These are phyloP conservation scores for Thamnophis sirtalis DNA, from an alignment of 2,113 vertebrate species.

Conservation along the genomic window DNA sequence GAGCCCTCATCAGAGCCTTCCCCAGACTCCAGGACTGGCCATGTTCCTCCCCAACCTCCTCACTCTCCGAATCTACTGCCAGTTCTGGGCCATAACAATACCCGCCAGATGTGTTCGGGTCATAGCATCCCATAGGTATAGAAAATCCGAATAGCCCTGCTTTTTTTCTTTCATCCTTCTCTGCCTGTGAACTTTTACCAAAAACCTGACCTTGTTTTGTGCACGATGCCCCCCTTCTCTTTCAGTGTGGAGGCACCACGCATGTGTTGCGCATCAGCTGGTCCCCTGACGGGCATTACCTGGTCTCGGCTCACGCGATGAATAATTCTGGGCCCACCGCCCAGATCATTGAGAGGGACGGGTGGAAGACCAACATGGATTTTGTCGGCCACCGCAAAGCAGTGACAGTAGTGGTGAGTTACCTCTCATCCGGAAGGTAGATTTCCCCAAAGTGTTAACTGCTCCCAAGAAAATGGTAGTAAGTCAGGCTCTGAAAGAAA, in stretches of 20 bases:
- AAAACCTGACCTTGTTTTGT: too few species aligned
- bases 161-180: background rate
- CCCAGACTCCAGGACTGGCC: too few species aligned
- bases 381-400: constrained; percentile 98
- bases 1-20: too few species aligned
- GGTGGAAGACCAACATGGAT: constrained; percentile 99
- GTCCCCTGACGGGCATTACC: constrained; percentile 97
- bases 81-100: too few species aligned
- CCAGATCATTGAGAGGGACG: constrained; percentile 95
- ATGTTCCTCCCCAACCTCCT: too few species aligned
- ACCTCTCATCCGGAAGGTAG: background rate
- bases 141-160: background rate
- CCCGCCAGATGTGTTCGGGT: too few species aligned
- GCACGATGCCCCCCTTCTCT: background rate
- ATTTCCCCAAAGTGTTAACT: background rate
- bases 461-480: background rate
- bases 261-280: constrained; percentile 95
- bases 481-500: background rate
- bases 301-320: constrained; percentile 98
- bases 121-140: background rate
- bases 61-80: too few species aligned
- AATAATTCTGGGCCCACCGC: constrained; percentile 98
- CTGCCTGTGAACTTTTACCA: background rate
- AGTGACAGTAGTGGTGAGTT: constrained; percentile 91
- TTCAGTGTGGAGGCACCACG: constrained; percentile 94